Conservation (phyloP, 2,888 invertebrate genomes). For the Meteorus colon region DNA sequence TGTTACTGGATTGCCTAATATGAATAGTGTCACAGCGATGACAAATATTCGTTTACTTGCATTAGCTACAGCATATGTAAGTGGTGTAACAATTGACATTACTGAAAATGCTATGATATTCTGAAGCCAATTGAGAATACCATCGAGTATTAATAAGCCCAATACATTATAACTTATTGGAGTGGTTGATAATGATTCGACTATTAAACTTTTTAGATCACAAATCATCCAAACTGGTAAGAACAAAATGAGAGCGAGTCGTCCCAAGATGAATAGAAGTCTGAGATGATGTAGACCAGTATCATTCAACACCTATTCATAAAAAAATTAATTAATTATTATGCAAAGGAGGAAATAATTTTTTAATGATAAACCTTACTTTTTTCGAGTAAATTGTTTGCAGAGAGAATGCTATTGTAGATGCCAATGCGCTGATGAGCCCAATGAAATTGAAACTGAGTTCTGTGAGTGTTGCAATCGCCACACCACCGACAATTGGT, state of each 20-base stretch:
- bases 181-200: slow-evolving; percentile 65
- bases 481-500: slow-evolving; percentile 93
- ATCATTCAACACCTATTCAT: slow-evolving; percentile 82
- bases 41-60: slow-evolving; percentile 95
- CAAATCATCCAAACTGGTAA: slow-evolving; percentile 87
- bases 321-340: no score
- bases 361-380: slow-evolving; percentile 75
- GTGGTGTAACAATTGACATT: slow-evolving; percentile 91
- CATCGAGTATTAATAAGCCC: slow-evolving; percentile 83
- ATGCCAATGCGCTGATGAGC: slow-evolving; percentile 87
- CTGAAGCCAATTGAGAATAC: slow-evolving; percentile 93
- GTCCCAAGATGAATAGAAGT: slow-evolving; percentile 85
- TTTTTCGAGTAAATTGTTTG: slow-evolving; percentile 98
- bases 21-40: slow-evolving; percentile 89
- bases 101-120: slow-evolving; percentile 96
- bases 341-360: slow-evolving; percentile 50
- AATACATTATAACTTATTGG: slow-evolving; percentile 75
- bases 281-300: slow-evolving; percentile 93
- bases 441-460: slow-evolving; percentile 92
- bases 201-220: slow-evolving; percentile 80
- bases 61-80: slow-evolving; percentile 96
- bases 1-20: slow-evolving; percentile 94
- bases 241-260: slow-evolving; percentile 86
- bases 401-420: slow-evolving; percentile 93
- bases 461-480: slow-evolving; percentile 94